Base-by-base conservation (phyloP, 1,140 invertebrate species). In the Hylyphantes graminicola region DNA sequence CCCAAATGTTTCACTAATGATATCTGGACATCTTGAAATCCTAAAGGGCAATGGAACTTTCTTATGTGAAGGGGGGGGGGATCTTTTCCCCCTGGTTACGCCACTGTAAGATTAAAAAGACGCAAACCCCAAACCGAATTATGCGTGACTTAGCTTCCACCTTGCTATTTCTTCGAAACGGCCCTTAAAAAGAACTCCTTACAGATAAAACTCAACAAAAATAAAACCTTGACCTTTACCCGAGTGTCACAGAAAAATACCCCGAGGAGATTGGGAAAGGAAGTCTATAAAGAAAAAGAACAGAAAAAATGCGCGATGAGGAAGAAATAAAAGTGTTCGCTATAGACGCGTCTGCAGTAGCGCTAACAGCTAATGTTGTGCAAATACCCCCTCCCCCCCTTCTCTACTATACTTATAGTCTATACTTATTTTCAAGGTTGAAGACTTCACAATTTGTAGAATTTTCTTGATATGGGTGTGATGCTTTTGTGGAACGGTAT, bases 201-300 rank as follows among this genome's bases (percentile, higher is more conserved):
- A 35, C 1, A 35, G 35, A 35, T 35, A 35, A 35, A 35, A 35
- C 35, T 35, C 35, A 35, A 35, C 35, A 35, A 35, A 35, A 35
- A 35, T 35, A 35, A 70, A 78, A 64, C 76, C 76, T 78, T 78
- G 76, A 78, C 76, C 76, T 78, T 64, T 53, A 67, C 13, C n/a
- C 11, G 61, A 78, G 75, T 55, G 63, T 76, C 76, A 78, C 48
- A 65, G 63, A 55, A 67, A 78, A 21, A n/a, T 67, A 78, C 19
- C 3, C 54, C 50, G 35, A 78, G 21, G 63, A 67, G n/a, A 35
- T 61, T 64, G n/a, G 17, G 10, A 59, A 74, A 74, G 55, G 55
- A 74, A 74, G 55, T 70, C 67, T 51, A 35, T 35, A 68, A 55
- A 13, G 21, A 57, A 15, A 67, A 21, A 35, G 54, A 21, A 35